Base-by-base conservation (phyloP, 2,888 invertebrate species). In the Caenorhabditis plicata region DNA sequence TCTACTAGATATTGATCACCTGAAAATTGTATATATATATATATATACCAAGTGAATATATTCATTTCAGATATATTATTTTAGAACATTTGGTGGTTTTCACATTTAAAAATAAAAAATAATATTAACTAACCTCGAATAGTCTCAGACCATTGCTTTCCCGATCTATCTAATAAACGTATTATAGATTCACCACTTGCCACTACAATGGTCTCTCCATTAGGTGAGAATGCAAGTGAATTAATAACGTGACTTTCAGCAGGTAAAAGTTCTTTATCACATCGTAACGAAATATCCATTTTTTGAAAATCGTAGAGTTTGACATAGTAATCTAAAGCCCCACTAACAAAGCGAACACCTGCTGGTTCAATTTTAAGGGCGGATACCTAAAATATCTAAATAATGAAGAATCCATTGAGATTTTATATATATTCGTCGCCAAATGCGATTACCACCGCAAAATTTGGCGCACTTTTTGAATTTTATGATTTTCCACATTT, bases 291-390 rank as follows among this genome's bases (percentile, higher is more conserved):
- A 46, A 63, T 87, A 81, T 96, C 94, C 94, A 98, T 96, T 4
- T 95, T 96, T 62, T 93, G 91, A 85, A 98, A 98, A 81, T 99
- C 98, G 93, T 93, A 98, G 74, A 98, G 90, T 46, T 90, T 89
- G 2, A 98, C 89, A 71, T 56, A 48, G 43, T 94, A 98, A 82
- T 98, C 96, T 23, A 91, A 88, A 0, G 94, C 92, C 0, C 98
- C 98, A 0, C 90, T 89, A 0, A 91, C 88, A 32, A 91, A 82
- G 1, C 96, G 85, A 1, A 94, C 92, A 0, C 96, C 98, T 1
- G 93, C 90, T 0, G 93, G 91, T 83, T 98, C 98, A 0, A 92
- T 88, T 1, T 90, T 88, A 1, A 98, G 82, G 0, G 93, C 93
- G 3, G 92, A n/a, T n/a, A n/a, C n/a, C n/a, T n/a, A n/a, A n/a